Evolutionary conservation across 2,888 invertebrate species (phyloP), one percentile per base, ranked within the genome.

Genomic region (Cyrtodaria siliqua): DNA sequence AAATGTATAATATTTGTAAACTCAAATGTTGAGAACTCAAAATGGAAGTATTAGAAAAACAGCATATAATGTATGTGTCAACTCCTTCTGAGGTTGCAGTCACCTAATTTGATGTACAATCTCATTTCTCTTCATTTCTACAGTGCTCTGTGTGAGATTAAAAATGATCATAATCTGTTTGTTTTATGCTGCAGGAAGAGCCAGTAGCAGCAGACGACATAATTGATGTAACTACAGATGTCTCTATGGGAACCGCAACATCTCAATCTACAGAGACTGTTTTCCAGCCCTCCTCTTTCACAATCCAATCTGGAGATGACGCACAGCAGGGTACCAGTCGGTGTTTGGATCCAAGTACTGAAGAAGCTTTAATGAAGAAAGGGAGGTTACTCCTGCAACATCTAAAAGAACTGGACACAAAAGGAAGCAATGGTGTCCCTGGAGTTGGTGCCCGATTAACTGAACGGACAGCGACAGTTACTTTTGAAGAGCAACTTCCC

Each of bases 361-460:
- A 80, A 29, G 79, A 80, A 61, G 70, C 61, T 38, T 59, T 80
- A 20, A 63, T 66, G 42, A 80, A 62, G 55, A 81, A 77, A 52
- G 80, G 80, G 29, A 77, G 70, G 53, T 56, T 74, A 40, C 66
- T 81, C 4, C 61, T 81, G 33, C 77, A 81, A 55, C 80, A 81
- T 71, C 55, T 81, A n/a, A 72, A 77, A 24, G 70, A 44, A 29
- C 47, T 72, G 12, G 73, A 79, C 50, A 38, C 42, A 20, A 40
- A 49, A 18, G 52, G 42, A 29, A 9, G 24, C 24, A 60, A 26
- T 49, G 53, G 50, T 18, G 20, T 40, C 47, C 47, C 66, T 27
- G 60, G 38, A 9, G 16, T 27, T 2, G 33, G 33, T 8, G 6
- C 33, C 12, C 4, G 33, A 33, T 14, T 20, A 20, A 14, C 20